Evolutionary conservation across 2,113 vertebrate species (phyloP).

Genomic region (Tympanuchus pallidicinctus): DNA sequence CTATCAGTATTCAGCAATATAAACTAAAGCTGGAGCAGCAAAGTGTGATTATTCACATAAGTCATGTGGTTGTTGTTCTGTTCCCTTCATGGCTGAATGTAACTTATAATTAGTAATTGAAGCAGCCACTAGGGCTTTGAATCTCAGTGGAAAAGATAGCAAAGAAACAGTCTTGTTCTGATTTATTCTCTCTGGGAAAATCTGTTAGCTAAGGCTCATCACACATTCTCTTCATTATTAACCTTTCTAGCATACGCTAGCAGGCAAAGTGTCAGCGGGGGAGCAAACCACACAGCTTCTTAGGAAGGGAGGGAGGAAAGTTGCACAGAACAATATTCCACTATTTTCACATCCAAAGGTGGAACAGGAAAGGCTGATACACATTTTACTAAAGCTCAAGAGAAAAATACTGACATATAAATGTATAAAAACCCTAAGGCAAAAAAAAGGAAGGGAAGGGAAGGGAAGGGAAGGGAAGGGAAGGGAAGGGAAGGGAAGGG

Average conservation of each 20-base stretch:
- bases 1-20: neutral
- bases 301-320: neutral
- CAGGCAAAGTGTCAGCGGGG: neutral
- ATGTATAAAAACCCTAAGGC: neutral
- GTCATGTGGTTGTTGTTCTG: neutral
- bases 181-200: constrained; percentile 46
- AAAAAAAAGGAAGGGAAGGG: neutral
- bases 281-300: neutral
- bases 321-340: neutral
- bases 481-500: too few species aligned
- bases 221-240: neutral
- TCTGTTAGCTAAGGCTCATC: constrained; percentile 33
- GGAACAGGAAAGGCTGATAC: neutral
- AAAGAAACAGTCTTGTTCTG: neutral
- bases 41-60: neutral
- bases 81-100: constrained; percentile 45
- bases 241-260: neutral
- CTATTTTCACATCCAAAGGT: neutral
- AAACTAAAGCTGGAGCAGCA: neutral
- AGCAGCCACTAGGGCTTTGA: constrained; percentile 34
- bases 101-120: constrained; percentile 45
- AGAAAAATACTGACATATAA: neutral
- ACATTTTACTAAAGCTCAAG: neutral
- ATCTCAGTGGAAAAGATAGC: neutral
- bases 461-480: too few species aligned